Conservation (phyloP, 2,888 invertebrate genomes). For the Caenorhabditis drosophilae region DNA sequence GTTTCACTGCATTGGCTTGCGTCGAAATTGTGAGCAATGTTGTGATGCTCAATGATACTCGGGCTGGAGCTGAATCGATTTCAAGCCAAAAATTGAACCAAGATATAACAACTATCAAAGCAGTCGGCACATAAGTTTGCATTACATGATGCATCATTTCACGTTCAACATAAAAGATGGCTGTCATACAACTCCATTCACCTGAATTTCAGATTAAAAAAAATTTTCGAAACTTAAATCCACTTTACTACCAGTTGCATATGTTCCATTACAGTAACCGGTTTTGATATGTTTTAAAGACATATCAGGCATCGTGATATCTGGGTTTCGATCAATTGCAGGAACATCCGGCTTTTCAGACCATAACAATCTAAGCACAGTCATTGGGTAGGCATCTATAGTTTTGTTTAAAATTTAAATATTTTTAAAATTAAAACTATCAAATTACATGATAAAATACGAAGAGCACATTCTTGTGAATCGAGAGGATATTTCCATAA, state of each 20-base stretch:
- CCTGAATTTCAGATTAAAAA: no score
- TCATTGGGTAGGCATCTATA: slow-evolving; percentile 66
- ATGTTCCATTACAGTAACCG: slow-evolving; percentile 66
- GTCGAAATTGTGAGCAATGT: slow-evolving; percentile 62
- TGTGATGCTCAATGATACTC: slow-evolving; percentile 68
- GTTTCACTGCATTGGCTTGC: slow-evolving; percentile 67
- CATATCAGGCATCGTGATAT: slow-evolving; percentile 69
- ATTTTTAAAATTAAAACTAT: neutral
- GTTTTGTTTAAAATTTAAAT: neutral
- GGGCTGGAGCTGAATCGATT: slow-evolving; percentile 67
- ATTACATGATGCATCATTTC: slow-evolving; percentile 74
- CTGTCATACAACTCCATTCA: slow-evolving; percentile 74
- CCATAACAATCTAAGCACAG: slow-evolving; percentile 65
- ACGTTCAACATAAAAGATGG: slow-evolving; percentile 73
- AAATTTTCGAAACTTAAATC: no score
- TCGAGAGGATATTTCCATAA: slow-evolving; percentile 70
- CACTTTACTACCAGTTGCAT: slow-evolving; percentile 67
- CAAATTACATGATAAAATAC: slow-evolving; percentile 71
- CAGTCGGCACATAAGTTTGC: slow-evolving; percentile 74
- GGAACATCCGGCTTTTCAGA: slow-evolving; percentile 49
- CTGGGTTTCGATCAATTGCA: slow-evolving; percentile 64
- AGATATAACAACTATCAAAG: slow-evolving; percentile 74
- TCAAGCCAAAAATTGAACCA: slow-evolving; percentile 71
- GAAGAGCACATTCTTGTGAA: slow-evolving; percentile 72
- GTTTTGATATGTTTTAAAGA: slow-evolving; percentile 54